A percentile compares a stretch with the other conserved stretches of the same genome.
These are phyloP conservation scores for Talpa occidentalis DNA, from an alignment of 2,113 vertebrate genomes.

Conservation along the genomic window DNA sequence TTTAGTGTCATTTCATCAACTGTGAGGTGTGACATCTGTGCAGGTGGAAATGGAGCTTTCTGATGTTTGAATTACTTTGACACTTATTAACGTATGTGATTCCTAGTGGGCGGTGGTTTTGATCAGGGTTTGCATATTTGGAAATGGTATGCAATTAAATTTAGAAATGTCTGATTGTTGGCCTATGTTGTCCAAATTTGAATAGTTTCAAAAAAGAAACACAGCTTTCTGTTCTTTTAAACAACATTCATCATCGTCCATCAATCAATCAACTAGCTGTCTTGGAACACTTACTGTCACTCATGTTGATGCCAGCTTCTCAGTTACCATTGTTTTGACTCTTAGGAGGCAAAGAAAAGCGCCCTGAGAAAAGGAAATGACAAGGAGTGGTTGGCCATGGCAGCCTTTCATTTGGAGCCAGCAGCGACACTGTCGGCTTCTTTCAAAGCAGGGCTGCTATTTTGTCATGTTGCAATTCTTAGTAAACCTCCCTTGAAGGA, in stretches of 20 bases:
- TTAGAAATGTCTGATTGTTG: slow-evolving; percentile 71
- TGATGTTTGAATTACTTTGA: slow-evolving; percentile 67
- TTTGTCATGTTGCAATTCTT: slow-evolving; percentile 51
- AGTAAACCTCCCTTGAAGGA: slow-evolving; percentile 17
- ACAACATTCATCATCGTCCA: slow-evolving; percentile 53
- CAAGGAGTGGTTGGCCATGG: slow-evolving; percentile 7
- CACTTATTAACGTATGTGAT: slow-evolving; percentile 60
- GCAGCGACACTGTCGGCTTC: neutral
- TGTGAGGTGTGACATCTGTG: slow-evolving; percentile 31
- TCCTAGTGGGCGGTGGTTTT: slow-evolving; percentile 56
- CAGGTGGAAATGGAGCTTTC: slow-evolving; percentile 60
- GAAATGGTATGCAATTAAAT: slow-evolving; percentile 58
- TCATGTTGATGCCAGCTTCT: slow-evolving; percentile 61
- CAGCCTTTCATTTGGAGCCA: slow-evolving; percentile 48
- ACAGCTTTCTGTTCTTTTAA: slow-evolving; percentile 65
- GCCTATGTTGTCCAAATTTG: slow-evolving; percentile 69
- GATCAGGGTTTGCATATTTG: slow-evolving; percentile 60
- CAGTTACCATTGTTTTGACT: slow-evolving; percentile 78
- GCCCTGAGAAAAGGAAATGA: slow-evolving; percentile 61
- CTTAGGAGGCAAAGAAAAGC: slow-evolving; percentile 63
- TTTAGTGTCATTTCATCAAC: slow-evolving; percentile 55
- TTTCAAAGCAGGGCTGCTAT: slow-evolving; percentile 43
- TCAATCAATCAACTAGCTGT: slow-evolving; percentile 74
- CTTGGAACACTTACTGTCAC: slow-evolving; percentile 68
- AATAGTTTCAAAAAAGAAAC: slow-evolving; percentile 73